Percentiles rank a stretch among this genome's conserved stretches.
These are phyloP conservation scores for Tonatia bakeri DNA, from an alignment of 2,113 vertebrate species.

Conservation along the genomic window DNA sequence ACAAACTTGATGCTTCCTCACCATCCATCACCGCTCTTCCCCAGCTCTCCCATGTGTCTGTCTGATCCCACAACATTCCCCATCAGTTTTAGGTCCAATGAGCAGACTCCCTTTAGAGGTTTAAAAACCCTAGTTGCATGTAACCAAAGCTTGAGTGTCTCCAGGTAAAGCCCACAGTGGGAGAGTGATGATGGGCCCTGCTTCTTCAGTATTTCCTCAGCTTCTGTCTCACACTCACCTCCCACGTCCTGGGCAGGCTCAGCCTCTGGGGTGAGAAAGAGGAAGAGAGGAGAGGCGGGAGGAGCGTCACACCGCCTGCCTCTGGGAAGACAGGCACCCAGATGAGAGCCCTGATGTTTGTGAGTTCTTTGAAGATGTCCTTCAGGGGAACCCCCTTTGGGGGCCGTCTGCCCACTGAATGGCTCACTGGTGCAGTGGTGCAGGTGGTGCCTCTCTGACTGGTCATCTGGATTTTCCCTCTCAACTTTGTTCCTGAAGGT, in stretches of 20 bases:
- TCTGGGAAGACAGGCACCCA: neutral
- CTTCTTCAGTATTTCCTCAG: neutral
- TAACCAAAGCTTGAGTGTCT: neutral
- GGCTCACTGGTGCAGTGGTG: neutral
- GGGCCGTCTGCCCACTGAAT: too few relatives aligned
- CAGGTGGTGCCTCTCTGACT: neutral
- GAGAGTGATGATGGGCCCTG: too few relatives aligned
- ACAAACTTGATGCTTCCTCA: neutral
- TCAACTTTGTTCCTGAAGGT: neutral
- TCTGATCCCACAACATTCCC: neutral
- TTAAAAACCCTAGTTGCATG: neutral
- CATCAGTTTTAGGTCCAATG: neutral
- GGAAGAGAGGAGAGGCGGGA: neutral
- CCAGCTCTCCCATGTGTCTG: neutral
- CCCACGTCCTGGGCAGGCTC: too few relatives aligned
- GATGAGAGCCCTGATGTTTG: neutral
- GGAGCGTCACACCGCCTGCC: neutral
- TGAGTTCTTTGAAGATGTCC: neutral
- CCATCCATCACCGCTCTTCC: accelerated
- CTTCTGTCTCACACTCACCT: neutral
- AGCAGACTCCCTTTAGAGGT: neutral
- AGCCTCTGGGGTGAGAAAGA: neutral
- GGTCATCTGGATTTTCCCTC: too few relatives aligned
- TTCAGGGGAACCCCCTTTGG: too few relatives aligned
- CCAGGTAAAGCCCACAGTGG: neutral